Conservation (phyloP, 1,140 invertebrate genomes). For the Leptopilina boulardi region DNA sequence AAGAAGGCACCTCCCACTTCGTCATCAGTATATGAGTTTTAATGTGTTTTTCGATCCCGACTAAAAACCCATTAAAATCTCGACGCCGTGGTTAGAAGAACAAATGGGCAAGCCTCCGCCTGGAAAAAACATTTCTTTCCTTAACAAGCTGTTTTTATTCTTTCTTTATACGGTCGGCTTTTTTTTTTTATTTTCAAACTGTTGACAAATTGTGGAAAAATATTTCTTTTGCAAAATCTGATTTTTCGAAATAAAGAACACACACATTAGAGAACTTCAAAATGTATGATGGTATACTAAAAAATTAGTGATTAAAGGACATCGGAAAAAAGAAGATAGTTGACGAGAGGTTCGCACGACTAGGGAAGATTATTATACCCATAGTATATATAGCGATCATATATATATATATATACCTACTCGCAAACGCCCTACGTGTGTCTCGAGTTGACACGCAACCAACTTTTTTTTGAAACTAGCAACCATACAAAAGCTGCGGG, state of each 20-base stretch:
- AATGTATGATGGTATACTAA: too few species aligned
- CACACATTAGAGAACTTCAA: neutral
- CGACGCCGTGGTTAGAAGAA: slow-evolving; percentile 60
- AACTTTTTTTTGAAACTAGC: slow-evolving; percentile 65
- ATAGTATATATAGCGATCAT: slow-evolving; percentile 51
- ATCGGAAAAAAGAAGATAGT: slow-evolving; percentile 3
- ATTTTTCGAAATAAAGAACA: neutral
- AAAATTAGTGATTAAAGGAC: neutral
- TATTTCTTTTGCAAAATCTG: too few species aligned
- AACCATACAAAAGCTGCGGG: slow-evolving; percentile 62
- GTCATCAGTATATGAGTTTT: slow-evolving; percentile 70
- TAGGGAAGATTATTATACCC: slow-evolving; percentile 64
- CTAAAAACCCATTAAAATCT: slow-evolving; percentile 70
- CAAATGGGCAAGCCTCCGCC: slow-evolving; percentile 55
- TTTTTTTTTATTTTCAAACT: neutral
- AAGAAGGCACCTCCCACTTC: slow-evolving; percentile 66
- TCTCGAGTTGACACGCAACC: slow-evolving; percentile 66
- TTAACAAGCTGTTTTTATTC: slow-evolving; percentile 20
- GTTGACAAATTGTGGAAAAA: neutral
- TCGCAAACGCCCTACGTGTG: slow-evolving; percentile 53
- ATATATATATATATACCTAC: too few species aligned
- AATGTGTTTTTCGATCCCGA: slow-evolving; percentile 71
- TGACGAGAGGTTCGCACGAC: slow-evolving; percentile 35
- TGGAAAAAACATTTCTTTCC: slow-evolving; percentile 35
- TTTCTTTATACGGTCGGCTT: neutral